Evolutionary conservation across 2,797 vertebrate species (phyloP).

Genomic region (Siniperca undulata): DNA sequence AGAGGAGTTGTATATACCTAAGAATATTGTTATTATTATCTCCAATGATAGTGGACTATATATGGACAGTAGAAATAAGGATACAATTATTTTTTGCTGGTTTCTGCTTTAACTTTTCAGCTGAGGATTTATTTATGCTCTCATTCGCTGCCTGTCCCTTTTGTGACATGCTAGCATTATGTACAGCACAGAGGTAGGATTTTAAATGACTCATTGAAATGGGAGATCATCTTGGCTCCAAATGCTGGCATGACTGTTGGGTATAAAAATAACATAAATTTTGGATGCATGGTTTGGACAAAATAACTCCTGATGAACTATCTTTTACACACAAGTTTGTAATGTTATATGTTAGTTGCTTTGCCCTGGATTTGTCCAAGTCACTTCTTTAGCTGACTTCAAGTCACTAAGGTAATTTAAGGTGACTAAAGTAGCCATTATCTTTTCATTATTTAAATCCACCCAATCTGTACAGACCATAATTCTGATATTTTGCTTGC

Average conservation of each 20-base stretch:
- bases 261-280: conserved; percentile 27
- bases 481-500: not conserved
- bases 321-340: not conserved
- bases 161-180: conserved; percentile 38
- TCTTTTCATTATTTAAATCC: not conserved
- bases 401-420: conserved; percentile 14
- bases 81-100: not conserved
- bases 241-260: not conserved
- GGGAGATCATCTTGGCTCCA: conserved; percentile 36
- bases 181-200: conserved; percentile 13
- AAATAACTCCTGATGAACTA: not conserved
- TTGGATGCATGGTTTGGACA: conserved; percentile 7
- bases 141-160: not conserved
- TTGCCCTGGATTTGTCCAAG: not conserved
- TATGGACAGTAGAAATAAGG: not conserved
- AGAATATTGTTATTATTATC: not conserved
- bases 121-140: not conserved
- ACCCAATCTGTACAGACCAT: not conserved
- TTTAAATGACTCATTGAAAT: conserved; percentile 55
- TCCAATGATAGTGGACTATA: not conserved
- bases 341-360: not conserved
- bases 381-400: not conserved
- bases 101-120: conserved; percentile 7
- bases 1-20: not conserved
- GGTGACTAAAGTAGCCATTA: not conserved